phyloP scores from a whole-genome alignment of 2,113 vertebrate genomes.

The Laticauda colubrina region DNA sequence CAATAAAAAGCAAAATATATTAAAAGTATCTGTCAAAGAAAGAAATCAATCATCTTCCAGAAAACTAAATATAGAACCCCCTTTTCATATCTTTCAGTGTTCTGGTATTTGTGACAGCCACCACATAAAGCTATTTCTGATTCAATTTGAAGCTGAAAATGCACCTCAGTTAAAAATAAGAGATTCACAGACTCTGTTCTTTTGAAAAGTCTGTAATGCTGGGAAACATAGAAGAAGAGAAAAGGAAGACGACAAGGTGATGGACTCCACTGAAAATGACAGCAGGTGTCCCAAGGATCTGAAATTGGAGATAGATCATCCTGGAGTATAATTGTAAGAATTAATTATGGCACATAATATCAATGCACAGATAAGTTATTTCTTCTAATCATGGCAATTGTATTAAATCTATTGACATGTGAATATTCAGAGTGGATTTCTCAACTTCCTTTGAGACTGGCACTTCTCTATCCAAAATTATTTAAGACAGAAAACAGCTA shows the following conservation, averaged over 20 bases:
- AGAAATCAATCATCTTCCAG: not conserved
- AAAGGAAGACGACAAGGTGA: not conserved
- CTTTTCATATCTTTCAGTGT: slow-evolving; percentile 39
- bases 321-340: not conserved
- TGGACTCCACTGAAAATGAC: not conserved
- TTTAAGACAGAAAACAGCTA: not conserved
- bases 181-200: not conserved
- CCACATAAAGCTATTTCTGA: not conserved
- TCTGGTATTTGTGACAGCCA: slow-evolving; percentile 7
- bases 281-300: not conserved
- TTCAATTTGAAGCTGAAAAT: not conserved
- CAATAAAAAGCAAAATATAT: not conserved
- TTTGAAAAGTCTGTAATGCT: not conserved
- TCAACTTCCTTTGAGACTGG: not conserved
- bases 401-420: not conserved
- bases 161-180: not conserved
- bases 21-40: not conserved
- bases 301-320: not conserved
- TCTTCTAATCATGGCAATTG: not conserved
- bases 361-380: not conserved
- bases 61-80: not conserved
- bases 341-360: not conserved
- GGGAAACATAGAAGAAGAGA: not conserved
- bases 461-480: not conserved
- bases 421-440: not conserved